Base-by-base conservation (phyloP, 2,888 invertebrate species). In the Perithous albicinctus region DNA sequence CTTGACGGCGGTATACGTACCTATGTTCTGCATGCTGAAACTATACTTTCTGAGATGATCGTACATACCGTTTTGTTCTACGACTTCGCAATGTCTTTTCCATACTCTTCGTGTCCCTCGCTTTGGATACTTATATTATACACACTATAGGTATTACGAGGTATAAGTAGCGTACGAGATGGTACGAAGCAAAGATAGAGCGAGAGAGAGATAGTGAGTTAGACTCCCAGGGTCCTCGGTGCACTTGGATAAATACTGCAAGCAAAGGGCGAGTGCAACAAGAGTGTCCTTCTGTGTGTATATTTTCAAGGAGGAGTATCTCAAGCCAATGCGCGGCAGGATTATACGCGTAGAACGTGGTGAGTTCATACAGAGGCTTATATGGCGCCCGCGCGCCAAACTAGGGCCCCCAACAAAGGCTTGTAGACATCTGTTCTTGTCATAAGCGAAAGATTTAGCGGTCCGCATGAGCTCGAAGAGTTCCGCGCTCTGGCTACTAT, bases 381-480 rank as follows among this genome's bases (percentile, higher is more conserved):
- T 90, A 91, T 89, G 90, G 90, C 89, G 89, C 90, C 91, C 90
- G 88, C 87, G 88, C 88, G 88, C 89, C n/a, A 88, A 89, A 90
- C 90, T 91, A 90, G 89, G 86, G 89, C 70, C 79, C 76, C 88
- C 88, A 91, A 92, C 91, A 90, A 88, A 91, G 89, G 87, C 89
- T 90, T 90, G 90, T 88, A 89, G 91, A 92, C 92, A 92, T 92
- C 91, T 92, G 92, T 92, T 92, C 90, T 88, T 90, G 91, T 92
- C 92, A 91, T 89, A 90, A 89, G 85, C 87, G 89, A 87, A 89
- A 66, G 82, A 80, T 76, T 77, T 82, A 82, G 76, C 72, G 72
- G 73, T 74, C 23, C 63, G 54, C 64, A 32, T 59, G 72, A 63
- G 69, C 46, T 54, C 54, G 67, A 54, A 63, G 64, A 76, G 56